A percentile compares a stretch with the other conserved stretches of the same genome.
Evolutionary conservation across 2,113 vertebrate genomes (phyloP).

Genomic region (Cyprinodon brontotheroides): DNA sequence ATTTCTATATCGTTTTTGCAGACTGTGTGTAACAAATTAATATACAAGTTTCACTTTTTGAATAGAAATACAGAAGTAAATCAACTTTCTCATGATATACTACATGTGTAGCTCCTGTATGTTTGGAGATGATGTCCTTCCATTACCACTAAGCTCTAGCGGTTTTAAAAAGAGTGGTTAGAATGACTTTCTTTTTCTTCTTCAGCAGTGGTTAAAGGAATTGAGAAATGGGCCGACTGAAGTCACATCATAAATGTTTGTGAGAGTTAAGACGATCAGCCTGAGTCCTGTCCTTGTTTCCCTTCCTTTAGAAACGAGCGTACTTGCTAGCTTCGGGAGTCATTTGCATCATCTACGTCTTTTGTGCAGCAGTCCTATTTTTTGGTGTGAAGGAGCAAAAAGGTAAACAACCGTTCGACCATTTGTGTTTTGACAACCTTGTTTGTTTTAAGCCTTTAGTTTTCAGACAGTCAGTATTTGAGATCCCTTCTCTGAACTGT

Average conservation of each 20-base stretch:
- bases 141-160: background rate
- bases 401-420: conserved; percentile 76
- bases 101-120: background rate
- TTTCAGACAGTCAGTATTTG: background rate
- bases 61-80: too few species aligned
- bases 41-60: too few species aligned
- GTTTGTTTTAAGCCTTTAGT: background rate
- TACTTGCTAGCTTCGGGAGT: conserved; percentile 90
- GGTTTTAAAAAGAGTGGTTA: background rate
- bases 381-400: conserved; percentile 86
- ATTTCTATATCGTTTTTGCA: too few species aligned
- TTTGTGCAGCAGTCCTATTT: conserved; percentile 85
- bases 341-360: conserved; percentile 87
- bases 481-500: background rate
- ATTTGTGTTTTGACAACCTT: background rate
- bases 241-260: background rate
- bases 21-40: too few species aligned
- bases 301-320: conserved; percentile 79
- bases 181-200: background rate
- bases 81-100: too few species aligned
- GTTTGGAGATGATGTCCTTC: background rate
- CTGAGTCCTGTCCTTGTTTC: background rate
- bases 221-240: background rate
- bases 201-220: background rate
- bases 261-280: background rate